These are phyloP conservation scores for Corbicula japonica DNA, from an alignment of 2,888 invertebrate genomes.

Conservation along the genomic window DNA sequence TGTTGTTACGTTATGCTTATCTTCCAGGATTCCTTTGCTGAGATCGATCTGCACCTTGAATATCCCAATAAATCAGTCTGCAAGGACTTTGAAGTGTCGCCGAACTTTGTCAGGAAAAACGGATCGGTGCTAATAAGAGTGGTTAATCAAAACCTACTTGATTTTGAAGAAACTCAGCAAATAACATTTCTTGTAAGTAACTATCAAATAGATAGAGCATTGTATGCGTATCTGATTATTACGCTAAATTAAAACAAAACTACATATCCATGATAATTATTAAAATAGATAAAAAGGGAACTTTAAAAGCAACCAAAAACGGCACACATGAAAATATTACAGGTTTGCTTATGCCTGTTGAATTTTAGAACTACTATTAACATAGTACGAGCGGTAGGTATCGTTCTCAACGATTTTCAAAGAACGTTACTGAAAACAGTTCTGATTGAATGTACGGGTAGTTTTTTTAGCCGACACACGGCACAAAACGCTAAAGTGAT, in stretches of 20 bases:
- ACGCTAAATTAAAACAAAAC: background rate
- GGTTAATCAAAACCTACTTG: slow-evolving; percentile 24
- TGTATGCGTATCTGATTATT: background rate
- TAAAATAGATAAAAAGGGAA: too few species aligned
- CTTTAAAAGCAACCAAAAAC: too few species aligned
- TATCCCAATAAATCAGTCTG: slow-evolving; percentile 35
- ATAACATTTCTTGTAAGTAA: slow-evolving; percentile 45
- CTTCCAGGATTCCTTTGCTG: background rate
- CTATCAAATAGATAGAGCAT: background rate
- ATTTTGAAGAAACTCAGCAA: slow-evolving; percentile 36
- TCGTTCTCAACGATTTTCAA: too few species aligned
- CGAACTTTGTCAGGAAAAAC: slow-evolving; percentile 21
- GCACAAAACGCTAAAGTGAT: too few species aligned
- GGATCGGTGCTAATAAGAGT: slow-evolving; percentile 53
- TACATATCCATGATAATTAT: background rate
- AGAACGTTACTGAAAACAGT: too few species aligned
- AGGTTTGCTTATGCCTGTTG: too few species aligned
- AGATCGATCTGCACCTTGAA: slow-evolving; percentile 25
- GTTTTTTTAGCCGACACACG: too few species aligned
- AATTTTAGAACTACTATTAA: too few species aligned
- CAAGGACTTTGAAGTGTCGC: slow-evolving; percentile 32
- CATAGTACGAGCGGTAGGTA: too few species aligned
- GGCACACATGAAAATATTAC: too few species aligned
- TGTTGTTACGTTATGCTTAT: background rate
- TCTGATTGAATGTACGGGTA: too few species aligned